Conservation (phyloP, 2,797 vertebrate genomes). For the Epinephelus awoara region DNA sequence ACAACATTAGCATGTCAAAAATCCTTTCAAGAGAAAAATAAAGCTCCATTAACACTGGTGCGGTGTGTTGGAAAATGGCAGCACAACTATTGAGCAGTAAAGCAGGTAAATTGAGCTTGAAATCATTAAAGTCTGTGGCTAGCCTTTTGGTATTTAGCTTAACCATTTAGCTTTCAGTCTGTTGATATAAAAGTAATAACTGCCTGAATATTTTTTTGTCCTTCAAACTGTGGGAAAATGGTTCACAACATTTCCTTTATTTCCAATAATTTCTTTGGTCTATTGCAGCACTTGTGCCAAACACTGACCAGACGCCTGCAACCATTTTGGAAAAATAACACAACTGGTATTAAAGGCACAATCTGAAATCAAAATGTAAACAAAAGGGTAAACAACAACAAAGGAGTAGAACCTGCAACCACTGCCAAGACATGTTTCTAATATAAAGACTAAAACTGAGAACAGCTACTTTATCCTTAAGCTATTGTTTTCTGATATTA, state of each 20-base stretch:
- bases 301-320: background rate
- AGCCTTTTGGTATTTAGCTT: conserved; percentile 14
- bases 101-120: background rate
- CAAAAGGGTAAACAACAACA: background rate
- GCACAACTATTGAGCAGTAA: conserved; percentile 18
- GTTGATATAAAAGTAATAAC: background rate
- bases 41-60: background rate
- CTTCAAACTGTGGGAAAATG: background rate
- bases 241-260: background rate
- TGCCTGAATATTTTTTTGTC: background rate
- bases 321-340: background rate
- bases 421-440: background rate
- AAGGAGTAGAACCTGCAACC: background rate
- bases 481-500: background rate
- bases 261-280: conserved; percentile 34
- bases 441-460: background rate
- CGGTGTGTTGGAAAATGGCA: conserved; percentile 10
- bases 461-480: background rate
- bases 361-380: conserved; percentile 19
- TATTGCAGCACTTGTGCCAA: conserved; percentile 1
- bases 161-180: background rate
- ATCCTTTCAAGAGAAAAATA: background rate
- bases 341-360: conserved; percentile 44
- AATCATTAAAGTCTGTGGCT: background rate
- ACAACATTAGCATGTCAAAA: background rate